Conservation (phyloP, 2,797 vertebrate species). For the Sphenopsis melanotis region DNA sequence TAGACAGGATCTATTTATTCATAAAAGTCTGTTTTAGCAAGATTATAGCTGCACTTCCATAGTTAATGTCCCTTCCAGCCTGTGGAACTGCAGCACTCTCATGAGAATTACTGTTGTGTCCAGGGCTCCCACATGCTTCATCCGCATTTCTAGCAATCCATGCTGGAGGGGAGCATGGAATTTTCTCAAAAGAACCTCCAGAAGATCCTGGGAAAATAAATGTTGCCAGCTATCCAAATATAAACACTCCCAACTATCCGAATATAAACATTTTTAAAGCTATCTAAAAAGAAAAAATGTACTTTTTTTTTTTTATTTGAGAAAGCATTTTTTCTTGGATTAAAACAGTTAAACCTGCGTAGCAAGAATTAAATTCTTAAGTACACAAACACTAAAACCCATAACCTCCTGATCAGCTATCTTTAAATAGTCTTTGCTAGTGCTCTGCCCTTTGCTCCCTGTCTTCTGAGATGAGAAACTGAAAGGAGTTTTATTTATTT, state of each 20-base stretch:
- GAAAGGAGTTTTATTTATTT: not conserved
- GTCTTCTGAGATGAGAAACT: not conserved
- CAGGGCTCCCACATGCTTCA: not conserved
- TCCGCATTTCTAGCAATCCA: not conserved
- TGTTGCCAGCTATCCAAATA: not conserved
- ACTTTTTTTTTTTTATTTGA: not conserved
- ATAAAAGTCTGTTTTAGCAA: not conserved
- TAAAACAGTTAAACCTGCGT: not conserved
- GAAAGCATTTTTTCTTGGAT: not conserved
- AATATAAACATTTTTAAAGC: not conserved
- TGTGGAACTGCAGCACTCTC: not conserved
- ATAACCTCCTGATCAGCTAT: not conserved
- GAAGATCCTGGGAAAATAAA: constrained; percentile 4
- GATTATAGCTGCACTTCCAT: not conserved
- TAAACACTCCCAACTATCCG: not conserved
- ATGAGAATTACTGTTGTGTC: not conserved
- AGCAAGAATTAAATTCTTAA: not conserved
- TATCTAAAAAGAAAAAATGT: not conserved
- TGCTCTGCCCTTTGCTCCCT: not conserved
- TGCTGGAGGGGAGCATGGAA: rapidly evolving
- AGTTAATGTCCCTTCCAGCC: not conserved
- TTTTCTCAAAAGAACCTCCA: not conserved
- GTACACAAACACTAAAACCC: not conserved
- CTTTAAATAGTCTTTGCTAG: not conserved
- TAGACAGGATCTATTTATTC: not conserved